Evolutionary conservation across 2,888 invertebrate species (phyloP), one percentile per base, ranked within the genome.

Genomic region (Ecdyonurus torrentis): DNA sequence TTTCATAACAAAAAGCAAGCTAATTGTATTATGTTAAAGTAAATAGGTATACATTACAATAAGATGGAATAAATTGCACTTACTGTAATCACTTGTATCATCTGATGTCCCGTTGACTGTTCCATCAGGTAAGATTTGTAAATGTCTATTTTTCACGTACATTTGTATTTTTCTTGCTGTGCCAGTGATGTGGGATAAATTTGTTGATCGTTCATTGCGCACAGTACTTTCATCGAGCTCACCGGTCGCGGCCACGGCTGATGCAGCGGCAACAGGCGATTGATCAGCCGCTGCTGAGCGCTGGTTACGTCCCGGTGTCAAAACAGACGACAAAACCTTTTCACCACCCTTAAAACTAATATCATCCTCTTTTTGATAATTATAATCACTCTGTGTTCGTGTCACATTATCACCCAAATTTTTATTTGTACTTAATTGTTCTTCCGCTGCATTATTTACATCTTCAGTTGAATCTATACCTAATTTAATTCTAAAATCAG

Each of bases 61-160:
- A n/a, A n/a, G n/a, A n/a, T n/a, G n/a, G n/a, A n/a, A 58, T 25
- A 62, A 25, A 5, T 2, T 55, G 62, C 58, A 89, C 89, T 90
- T 74, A 90, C 90, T 88, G 83, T 87, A 87, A 78, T 85, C 85
- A 78, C 87, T 88, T 74, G 81, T 81, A 78, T 84, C 85, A 75
- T 89, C 85, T 73, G 81, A 82, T 74, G 89, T 89, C 70, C 90
- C 89, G 79, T 88, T 89, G 76, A 91, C 88, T 70, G 85, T 85
- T 75, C 90, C 90, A 78, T 89, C 89, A 69, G 87, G 87, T 77
- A 88, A 78, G 71, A 91, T 80, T 78, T 90, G 90, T 69, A 91
- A 81, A 75, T 87, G 86, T 70, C 85, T 83, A 79, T 89, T 86
- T 79, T 86, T 89, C 77, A 91, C 85, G 79, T 85, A 88, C 82